phyloP scores from a whole-genome alignment of 2,113 vertebrate genomes.

The Mesembrinibis cayennensis region DNA sequence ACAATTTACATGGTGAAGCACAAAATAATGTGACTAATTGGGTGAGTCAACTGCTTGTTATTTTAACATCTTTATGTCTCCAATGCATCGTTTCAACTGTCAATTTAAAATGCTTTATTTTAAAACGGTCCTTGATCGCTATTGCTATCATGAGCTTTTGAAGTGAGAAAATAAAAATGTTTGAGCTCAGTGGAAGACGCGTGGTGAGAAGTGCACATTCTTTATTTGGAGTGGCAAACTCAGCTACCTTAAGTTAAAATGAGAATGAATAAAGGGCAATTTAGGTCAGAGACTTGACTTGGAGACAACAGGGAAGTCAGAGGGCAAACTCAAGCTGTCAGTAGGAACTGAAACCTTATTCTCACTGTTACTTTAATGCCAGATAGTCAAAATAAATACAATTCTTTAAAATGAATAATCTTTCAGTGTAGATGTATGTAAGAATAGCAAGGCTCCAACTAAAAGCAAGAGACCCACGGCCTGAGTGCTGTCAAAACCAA shows the following conservation, averaged over 20 bases:
- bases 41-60: not conserved
- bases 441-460: not conserved
- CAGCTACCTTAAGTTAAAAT: not conserved
- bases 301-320: not conserved
- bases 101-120: not conserved
- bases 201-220: not conserved
- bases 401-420: not conserved
- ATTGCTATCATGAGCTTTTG: not conserved
- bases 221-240: not conserved
- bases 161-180: not conserved
- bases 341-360: not conserved
- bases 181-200: not conserved
- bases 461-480: not conserved
- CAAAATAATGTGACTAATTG: not conserved
- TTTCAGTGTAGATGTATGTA: not conserved
- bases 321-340: not conserved
- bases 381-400: not conserved
- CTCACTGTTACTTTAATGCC: not conserved
- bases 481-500: not conserved
- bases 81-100: not conserved
- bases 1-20: not conserved
- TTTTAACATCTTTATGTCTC: not conserved
- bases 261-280: not conserved
- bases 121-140: not conserved
- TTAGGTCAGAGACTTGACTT: not conserved